Conservation (phyloP, 2,888 invertebrate species). For the Leptothorax acervorum region DNA sequence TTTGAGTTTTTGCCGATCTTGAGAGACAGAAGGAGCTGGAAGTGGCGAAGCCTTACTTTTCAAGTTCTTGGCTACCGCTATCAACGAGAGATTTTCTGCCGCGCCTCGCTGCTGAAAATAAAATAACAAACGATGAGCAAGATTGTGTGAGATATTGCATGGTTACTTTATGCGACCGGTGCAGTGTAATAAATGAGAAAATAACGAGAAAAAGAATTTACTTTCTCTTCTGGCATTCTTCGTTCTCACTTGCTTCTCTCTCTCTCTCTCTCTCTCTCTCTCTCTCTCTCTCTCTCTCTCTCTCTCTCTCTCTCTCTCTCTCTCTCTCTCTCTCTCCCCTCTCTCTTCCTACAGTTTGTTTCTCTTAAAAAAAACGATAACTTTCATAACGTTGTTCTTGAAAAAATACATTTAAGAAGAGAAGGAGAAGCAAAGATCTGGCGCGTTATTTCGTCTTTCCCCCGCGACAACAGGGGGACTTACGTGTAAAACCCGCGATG, state of each 20-base stretch:
- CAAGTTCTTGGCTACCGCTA: slow-evolving; percentile 76
- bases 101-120: slow-evolving; percentile 60
- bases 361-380: no score
- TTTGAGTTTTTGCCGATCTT: slow-evolving; percentile 84
- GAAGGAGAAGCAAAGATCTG: neutral
- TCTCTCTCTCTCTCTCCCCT: no score
- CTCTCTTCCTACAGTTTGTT: no score
- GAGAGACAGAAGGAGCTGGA: slow-evolving; percentile 77
- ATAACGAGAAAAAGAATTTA: neutral
- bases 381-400: no score
- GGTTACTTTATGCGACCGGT: neutral
- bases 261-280: no score
- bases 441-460: neutral
- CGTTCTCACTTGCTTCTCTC: no score
- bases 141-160: neutral
- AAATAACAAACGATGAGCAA: neutral
- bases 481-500: slow-evolving; percentile 70
- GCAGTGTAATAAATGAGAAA: neutral
- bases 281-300: no score
- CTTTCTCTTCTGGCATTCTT: no score
- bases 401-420: neutral
- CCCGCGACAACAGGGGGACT: slow-evolving; percentile 42
- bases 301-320: no score
- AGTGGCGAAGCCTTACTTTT: slow-evolving; percentile 80
- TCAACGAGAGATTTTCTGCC: slow-evolving; percentile 70